Evolutionary conservation across 2,113 vertebrate genomes (phyloP), one percentile per base, ranked within the genome.

Genomic region (Galbula dea): DNA sequence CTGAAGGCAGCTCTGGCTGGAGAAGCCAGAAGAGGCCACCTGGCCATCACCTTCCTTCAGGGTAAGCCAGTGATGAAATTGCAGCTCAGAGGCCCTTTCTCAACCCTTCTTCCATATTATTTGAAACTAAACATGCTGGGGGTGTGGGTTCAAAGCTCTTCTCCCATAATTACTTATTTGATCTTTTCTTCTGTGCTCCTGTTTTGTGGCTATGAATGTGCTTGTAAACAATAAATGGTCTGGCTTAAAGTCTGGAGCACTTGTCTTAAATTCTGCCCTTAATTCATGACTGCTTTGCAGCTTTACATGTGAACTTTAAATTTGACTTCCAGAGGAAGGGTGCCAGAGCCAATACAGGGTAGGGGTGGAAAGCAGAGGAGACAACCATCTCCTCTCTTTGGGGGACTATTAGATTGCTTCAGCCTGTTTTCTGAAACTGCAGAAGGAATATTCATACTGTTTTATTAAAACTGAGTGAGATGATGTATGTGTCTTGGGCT

Each of bases 111-210:
- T 81, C 49, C 7, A 3, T 45, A 6, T 41, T 72, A 52, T 22
- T 49, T 78, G 57, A 48, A 84, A 52, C 36, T 45, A 5, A 85
- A 87, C 71, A 26, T 88, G 72, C 55, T 66, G 18, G 19, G 72
- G 54, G 19, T 45, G 41, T 61, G 58, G 32, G 12, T 83, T 76
- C 80, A 67, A 85, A 81, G 69, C 75, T 32, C 20, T 90, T 22
- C 32, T 93, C 21, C 39, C 15, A 5, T 90, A 63, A 79, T 78
- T 75, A 52, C 15, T 52, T 72, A 29, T 72, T 92, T 81, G 74
- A 93, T 84, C 80, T 95, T 87, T 72, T 20, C 27, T 86, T 88
- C 77, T 90, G 27, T 83, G 48, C 86, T 81, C 69, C 59, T 88
- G 45, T 82, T 87, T 75, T 54, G 41, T 86, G 84, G 48, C 32